Conservation (phyloP, 2,797 vertebrate species). For the Loriculus beryllinus region DNA sequence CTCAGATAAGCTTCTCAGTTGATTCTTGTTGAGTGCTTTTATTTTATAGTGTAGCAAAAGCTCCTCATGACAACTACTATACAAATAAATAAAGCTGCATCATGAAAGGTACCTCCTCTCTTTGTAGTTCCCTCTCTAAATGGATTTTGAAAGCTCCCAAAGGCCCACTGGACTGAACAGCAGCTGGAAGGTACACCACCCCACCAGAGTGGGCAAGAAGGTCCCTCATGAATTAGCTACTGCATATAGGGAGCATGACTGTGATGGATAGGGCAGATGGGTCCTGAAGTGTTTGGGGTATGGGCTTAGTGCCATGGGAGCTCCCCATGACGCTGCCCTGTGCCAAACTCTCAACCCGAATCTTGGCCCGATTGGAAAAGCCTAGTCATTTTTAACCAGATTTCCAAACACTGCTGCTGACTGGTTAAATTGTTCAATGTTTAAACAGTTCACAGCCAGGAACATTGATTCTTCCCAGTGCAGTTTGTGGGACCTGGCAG, state of each 20-base stretch:
- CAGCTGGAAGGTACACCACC: background rate
- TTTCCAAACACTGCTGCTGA: background rate
- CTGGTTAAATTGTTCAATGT: background rate
- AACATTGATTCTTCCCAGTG: background rate
- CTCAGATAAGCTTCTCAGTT: background rate
- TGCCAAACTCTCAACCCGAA: background rate
- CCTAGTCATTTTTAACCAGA: background rate
- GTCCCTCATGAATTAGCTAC: background rate
- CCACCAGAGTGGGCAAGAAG: background rate
- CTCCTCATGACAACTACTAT: background rate
- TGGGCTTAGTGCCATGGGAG: background rate
- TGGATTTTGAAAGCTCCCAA: background rate
- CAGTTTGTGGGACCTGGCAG: background rate
- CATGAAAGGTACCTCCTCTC: background rate
- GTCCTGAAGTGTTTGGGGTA: background rate
- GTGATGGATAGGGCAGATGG: background rate
- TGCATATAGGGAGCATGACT: background rate
- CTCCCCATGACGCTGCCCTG: background rate
- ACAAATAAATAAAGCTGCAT: background rate
- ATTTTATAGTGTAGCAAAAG: background rate
- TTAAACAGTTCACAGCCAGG: background rate
- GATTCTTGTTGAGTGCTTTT: background rate
- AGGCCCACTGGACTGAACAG: background rate
- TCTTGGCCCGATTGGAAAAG: background rate
- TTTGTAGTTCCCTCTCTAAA: background rate